A percentile compares a stretch with the other conserved stretches of the same genome.
phyloP scores from a whole-genome alignment of 2,888 invertebrate genomes.

The Noctua janthe region DNA sequence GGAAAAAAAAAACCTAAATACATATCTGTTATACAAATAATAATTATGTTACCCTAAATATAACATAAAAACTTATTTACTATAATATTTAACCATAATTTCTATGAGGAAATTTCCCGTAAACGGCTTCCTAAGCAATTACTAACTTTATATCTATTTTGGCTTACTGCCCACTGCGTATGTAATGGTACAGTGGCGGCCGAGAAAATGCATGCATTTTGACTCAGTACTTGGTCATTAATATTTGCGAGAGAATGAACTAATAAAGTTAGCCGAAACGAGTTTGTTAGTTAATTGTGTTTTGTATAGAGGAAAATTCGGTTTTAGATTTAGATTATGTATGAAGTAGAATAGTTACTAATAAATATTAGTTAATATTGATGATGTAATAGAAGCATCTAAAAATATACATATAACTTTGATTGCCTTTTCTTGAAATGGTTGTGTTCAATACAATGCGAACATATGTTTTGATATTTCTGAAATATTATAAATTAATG shows the following conservation, averaged over 20 bases:
- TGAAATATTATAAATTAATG: too few species aligned
- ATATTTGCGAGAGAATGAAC: constrained; percentile 61
- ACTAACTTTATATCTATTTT: constrained; percentile 74
- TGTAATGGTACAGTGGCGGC: constrained; percentile 60
- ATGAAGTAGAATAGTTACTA: background rate
- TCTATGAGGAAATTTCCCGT: constrained; percentile 48
- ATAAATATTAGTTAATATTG: background rate
- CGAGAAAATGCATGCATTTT: constrained; percentile 67
- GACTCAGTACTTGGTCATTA: constrained; percentile 62
- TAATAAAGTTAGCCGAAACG: constrained; percentile 49
- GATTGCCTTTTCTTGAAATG: background rate
- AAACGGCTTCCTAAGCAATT: constrained; percentile 72
- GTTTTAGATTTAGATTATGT: constrained; percentile 8
- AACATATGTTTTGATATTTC: too few species aligned
- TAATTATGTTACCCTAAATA: background rate
- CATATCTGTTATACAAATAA: background rate
- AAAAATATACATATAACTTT: background rate
- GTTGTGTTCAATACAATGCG: too few species aligned
- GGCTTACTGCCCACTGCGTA: constrained; percentile 72
- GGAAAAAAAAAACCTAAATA: too few species aligned
- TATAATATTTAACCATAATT: constrained; percentile 25
- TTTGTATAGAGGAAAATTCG: constrained; percentile 11
- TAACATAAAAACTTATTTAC: constrained; percentile 7
- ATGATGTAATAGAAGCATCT: background rate
- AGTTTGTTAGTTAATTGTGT: constrained; percentile 44